phyloP scores from a whole-genome alignment of 2,888 invertebrate species.

The Oasisia sp. region DNA sequence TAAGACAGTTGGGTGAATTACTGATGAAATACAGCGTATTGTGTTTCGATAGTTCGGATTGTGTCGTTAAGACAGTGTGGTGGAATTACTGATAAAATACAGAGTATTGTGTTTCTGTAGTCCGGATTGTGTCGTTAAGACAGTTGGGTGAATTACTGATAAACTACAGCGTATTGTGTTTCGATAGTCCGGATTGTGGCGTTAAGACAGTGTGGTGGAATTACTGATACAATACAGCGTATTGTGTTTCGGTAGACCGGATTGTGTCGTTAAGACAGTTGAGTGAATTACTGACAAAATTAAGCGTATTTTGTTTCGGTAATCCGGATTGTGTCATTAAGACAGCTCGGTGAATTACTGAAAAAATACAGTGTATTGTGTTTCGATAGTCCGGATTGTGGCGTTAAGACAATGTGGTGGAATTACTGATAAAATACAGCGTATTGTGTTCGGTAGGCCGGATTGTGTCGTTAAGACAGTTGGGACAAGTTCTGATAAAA shows the following conservation, averaged over 20 bases:
- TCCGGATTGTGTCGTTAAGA: not conserved
- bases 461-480: too few species aligned
- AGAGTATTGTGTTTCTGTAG: not conserved
- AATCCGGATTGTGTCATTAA: too few species aligned
- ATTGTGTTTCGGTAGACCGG: not conserved
- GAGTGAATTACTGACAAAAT: not conserved
- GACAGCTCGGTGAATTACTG: too few species aligned
- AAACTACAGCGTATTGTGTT: not conserved
- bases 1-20: not conserved
- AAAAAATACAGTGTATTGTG: too few species aligned
- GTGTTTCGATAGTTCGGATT: not conserved
- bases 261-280: not conserved
- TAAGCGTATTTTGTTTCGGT: not conserved
- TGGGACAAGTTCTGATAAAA: too few species aligned
- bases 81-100: not conserved
- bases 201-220: not conserved
- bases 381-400: too few species aligned
- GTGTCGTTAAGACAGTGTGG: not conserved
- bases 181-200: not conserved
- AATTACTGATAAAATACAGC: too few species aligned
- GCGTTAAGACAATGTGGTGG: too few species aligned
- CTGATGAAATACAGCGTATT: not conserved
- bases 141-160: not conserved
- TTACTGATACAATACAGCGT: not conserved
- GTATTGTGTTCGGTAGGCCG: too few species aligned